phyloP scores from a whole-genome alignment of 2,888 invertebrate genomes.

The Chironomus riparius region DNA sequence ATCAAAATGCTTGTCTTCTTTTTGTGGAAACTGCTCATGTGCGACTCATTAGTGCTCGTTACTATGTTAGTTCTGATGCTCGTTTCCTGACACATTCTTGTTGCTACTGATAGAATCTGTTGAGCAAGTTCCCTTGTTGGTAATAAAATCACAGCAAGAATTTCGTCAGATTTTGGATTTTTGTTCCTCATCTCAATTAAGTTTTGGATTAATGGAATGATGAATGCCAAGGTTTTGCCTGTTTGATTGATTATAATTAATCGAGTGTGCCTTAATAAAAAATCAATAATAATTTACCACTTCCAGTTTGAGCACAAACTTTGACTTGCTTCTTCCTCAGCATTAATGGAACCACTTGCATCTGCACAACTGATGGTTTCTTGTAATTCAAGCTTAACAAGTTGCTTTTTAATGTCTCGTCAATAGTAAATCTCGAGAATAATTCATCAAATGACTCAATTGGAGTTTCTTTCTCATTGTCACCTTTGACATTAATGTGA shows the following conservation, averaged over 20 bases:
- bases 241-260: too few species aligned
- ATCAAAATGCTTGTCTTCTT: conserved; percentile 76
- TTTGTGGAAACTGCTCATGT: conserved; percentile 61
- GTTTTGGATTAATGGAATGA: conserved; percentile 75
- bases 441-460: conserved; percentile 62
- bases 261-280: too few species aligned
- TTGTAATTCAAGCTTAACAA: conserved; percentile 59
- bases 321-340: conserved; percentile 59
- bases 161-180: neutral
- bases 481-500: conserved; percentile 70
- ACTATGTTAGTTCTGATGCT: conserved; percentile 68
- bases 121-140: conserved; percentile 91
- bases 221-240: conserved; percentile 86
- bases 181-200: conserved; percentile 38
- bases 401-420: conserved; percentile 55
- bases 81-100: conserved; percentile 62
- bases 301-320: conserved; percentile 95
- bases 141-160: conserved; percentile 70
- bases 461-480: conserved; percentile 67
- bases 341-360: conserved; percentile 72
- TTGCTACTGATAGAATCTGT: conserved; percentile 77
- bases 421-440: conserved; percentile 47
- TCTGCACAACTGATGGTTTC: conserved; percentile 80
- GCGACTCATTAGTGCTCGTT: conserved; percentile 65
- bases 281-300: conserved; percentile 39